Percentiles rank a stretch among this genome's conserved stretches.
Evolutionary conservation across 2,797 vertebrate species (phyloP).

Genomic region (Enteromius anoplus): DNA sequence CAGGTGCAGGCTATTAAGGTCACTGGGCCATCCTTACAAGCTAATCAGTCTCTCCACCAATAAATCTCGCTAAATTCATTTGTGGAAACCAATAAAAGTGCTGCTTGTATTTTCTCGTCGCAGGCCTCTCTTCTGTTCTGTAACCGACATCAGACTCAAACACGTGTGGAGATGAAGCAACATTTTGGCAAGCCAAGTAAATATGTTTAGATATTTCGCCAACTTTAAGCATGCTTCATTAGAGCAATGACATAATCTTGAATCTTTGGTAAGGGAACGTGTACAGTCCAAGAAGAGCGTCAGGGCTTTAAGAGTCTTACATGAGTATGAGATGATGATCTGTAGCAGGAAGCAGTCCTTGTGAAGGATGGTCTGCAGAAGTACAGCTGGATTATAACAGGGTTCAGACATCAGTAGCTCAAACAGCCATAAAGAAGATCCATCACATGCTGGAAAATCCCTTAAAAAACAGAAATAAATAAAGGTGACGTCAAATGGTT

Average conservation of each 20-base stretch:
- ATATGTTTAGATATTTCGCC: background rate
- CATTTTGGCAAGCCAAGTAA: background rate
- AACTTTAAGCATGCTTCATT: background rate
- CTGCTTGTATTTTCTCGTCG: background rate
- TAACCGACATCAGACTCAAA: background rate
- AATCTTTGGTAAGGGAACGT: background rate
- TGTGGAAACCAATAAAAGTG: slow-evolving; percentile 34
- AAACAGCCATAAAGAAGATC: slow-evolving; percentile 82
- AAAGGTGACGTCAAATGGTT: background rate
- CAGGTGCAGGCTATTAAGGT: slow-evolving; percentile 40
- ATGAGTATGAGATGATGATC: slow-evolving; percentile 84
- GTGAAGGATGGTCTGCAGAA: slow-evolving; percentile 85
- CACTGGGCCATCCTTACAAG: slow-evolving; percentile 5
- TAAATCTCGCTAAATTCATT: slow-evolving; percentile 10
- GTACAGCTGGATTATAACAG: slow-evolving; percentile 82
- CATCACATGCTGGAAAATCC: slow-evolving; percentile 76
- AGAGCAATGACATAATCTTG: background rate
- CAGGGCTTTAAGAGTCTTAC: slow-evolving; percentile 76
- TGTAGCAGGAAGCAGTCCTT: slow-evolving; percentile 85
- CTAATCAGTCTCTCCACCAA: slow-evolving; percentile 28
- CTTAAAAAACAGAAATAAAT: slow-evolving; percentile 75
- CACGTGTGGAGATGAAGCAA: background rate
- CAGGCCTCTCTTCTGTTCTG: slow-evolving; percentile 2
- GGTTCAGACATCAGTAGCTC: slow-evolving; percentile 91
- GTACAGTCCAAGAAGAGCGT: background rate